A percentile compares a stretch with the other conserved stretches of the same genome.
Evolutionary conservation across 2,113 vertebrate genomes (phyloP).

Genomic region (Archocentrus centrarchus): DNA sequence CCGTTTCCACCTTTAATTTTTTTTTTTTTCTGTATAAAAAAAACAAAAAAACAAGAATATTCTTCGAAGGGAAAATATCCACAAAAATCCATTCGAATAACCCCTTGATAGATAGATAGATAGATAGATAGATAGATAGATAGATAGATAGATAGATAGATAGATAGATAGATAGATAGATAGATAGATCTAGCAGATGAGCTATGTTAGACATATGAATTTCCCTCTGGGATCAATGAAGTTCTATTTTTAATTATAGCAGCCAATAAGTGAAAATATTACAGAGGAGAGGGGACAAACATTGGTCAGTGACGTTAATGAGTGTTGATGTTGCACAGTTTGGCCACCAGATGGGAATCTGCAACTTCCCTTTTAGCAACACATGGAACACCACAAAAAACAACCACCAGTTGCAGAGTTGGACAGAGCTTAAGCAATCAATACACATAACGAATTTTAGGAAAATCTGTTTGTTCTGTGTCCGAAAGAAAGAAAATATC

Average conservation of each 20-base stretch:
- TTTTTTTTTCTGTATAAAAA: not conserved
- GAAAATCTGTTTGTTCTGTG: no score
- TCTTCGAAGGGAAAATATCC: not conserved
- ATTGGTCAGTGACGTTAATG: not conserved
- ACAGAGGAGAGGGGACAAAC: no score
- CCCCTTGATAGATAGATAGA: no score
- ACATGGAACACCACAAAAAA: not conserved
- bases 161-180: no score
- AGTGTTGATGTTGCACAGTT: not conserved
- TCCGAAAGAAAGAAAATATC: no score
- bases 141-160: no score
- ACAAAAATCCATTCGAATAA: not conserved
- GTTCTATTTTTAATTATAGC: not conserved
- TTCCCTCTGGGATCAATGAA: no score
- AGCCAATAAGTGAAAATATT: not conserved
- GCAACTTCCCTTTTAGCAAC: no score
- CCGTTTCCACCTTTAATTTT: not conserved
- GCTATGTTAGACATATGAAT: no score
- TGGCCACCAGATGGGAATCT: not conserved
- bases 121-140: no score
- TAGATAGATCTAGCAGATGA: no score
- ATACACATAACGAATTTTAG: not conserved
- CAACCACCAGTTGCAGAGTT: not conserved
- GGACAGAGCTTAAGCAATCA: not conserved
- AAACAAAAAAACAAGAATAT: not conserved